Evolutionary conservation across 2,113 vertebrate species (phyloP).

Genomic region (Physeter macrocephalus): DNA sequence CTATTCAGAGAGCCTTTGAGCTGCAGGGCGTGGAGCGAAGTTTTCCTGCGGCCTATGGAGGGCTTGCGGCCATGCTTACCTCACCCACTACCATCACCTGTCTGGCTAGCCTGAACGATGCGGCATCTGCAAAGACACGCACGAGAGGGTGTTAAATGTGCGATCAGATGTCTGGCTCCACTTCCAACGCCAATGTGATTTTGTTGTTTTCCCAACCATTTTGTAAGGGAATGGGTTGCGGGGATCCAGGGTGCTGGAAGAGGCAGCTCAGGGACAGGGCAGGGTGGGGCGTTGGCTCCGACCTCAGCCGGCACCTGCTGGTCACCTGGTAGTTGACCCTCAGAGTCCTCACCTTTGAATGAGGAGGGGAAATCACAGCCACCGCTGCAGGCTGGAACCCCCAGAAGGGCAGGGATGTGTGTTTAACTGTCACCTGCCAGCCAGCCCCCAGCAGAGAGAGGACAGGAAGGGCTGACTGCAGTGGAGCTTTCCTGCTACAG

Average conservation of each 20-base stretch:
- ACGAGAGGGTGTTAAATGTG: not conserved
- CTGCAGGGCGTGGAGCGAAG: rapidly evolving
- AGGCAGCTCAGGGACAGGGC: not conserved
- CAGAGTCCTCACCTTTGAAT: not conserved
- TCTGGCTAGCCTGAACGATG: no score
- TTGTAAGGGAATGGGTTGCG: not conserved
- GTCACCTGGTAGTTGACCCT: rapidly evolving
- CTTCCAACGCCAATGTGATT: rapidly evolving
- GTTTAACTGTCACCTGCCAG: not conserved
- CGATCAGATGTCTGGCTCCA: rapidly evolving
- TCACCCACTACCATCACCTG: rapidly evolving
- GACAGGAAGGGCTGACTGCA: rapidly evolving
- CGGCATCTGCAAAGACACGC: rapidly evolving
- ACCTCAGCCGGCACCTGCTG: not conserved
- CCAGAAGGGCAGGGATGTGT: not conserved
- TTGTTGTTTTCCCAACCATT: not conserved
- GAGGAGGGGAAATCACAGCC: no score
- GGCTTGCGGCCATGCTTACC: not conserved
- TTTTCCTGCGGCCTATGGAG: rapidly evolving
- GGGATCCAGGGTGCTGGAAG: rapidly evolving
- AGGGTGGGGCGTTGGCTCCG: not conserved
- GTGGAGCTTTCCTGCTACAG: not conserved
- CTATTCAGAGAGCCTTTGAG: not conserved
- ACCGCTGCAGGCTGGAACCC: no score
- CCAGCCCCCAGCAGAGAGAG: not conserved